Percentiles rank a stretch among this genome's conserved stretches.
Conservation (phyloP, 2,113 vertebrate genomes). For the Scophthalmus maximus region DNA sequence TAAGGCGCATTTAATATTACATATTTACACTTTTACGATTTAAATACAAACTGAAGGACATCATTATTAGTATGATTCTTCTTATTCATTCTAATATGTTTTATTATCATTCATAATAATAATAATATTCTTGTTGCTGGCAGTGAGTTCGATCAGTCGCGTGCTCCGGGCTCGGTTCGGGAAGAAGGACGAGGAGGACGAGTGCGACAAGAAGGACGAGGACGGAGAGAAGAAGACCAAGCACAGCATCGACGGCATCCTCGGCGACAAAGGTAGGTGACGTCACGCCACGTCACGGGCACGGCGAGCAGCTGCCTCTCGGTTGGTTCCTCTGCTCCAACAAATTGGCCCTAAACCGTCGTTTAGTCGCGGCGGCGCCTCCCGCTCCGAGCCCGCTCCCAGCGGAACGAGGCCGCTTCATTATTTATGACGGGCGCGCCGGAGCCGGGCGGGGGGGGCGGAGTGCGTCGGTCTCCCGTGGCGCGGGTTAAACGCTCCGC, state of each 20-base stretch:
- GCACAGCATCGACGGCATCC: conserved; percentile 97
- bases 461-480: conserved; percentile 77
- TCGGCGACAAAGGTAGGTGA: conserved; percentile 95
- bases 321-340: not conserved
- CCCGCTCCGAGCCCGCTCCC: conserved; percentile 44
- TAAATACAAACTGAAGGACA: not conserved
- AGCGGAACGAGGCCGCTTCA: conserved; percentile 71
- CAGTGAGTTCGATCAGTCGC: conserved; percentile 99
- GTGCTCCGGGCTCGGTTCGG: conserved; percentile 97
- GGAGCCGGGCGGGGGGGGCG: too few species aligned
- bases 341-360: conserved; percentile 54
- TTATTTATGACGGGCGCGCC: conserved; percentile 85
- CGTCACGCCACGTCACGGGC: not conserved
- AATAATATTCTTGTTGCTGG: conserved; percentile 24
- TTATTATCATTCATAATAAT: not conserved
- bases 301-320: too few species aligned
- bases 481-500: conserved; percentile 85
- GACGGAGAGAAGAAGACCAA: conserved; percentile 95
- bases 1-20: conserved; percentile 69
- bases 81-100: conserved; percentile 1
- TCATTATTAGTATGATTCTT: not conserved
- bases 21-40: not conserved
- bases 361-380: conserved; percentile 39
- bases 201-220: conserved; percentile 94
- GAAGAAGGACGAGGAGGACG: conserved; percentile 94